Percentiles rank a stretch among this genome's conserved stretches.
Evolutionary conservation across 2,888 invertebrate species (phyloP).

Genomic region (Heliconius charithonia): DNA sequence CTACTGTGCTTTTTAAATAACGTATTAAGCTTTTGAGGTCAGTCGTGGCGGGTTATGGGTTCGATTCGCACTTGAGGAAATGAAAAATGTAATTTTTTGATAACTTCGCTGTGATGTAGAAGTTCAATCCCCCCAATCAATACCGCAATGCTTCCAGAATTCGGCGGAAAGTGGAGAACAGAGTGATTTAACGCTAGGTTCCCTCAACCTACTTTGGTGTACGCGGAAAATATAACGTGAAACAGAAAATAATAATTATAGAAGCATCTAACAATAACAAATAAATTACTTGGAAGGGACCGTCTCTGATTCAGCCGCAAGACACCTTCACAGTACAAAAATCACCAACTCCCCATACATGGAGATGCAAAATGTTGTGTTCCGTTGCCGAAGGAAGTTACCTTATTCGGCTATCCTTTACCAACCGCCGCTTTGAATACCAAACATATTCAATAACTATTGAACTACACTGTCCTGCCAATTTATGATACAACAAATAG

Average conservation of each 20-base stretch:
- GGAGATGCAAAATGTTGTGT: constrained; percentile 59
- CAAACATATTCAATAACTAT: constrained; percentile 48
- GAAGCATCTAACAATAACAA: background rate
- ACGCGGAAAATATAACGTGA: no score
- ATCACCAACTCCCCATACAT: constrained; percentile 49
- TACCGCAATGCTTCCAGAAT: no score
- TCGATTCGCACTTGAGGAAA: no score
- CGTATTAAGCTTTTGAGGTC: background rate
- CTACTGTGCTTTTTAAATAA: constrained; percentile 14
- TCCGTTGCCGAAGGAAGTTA: constrained; percentile 59
- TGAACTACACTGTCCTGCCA: constrained; percentile 35
- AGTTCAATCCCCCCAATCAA: no score
- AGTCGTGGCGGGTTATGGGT: no score
- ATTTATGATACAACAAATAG: constrained; percentile 39
- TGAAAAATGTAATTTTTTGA: no score
- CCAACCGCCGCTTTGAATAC: constrained; percentile 49
- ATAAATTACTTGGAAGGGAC: background rate
- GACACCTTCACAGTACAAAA: constrained; percentile 16
- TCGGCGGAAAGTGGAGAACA: no score
- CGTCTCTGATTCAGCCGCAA: constrained; percentile 5
- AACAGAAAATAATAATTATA: no score
- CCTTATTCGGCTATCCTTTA: constrained; percentile 62
- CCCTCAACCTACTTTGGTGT: no score
- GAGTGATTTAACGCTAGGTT: no score
- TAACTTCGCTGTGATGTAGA: no score